Percentiles rank a stretch among this genome's conserved stretches.
phyloP scores from a whole-genome alignment of 2,888 invertebrate species.

The Lomographa bimaculata region DNA sequence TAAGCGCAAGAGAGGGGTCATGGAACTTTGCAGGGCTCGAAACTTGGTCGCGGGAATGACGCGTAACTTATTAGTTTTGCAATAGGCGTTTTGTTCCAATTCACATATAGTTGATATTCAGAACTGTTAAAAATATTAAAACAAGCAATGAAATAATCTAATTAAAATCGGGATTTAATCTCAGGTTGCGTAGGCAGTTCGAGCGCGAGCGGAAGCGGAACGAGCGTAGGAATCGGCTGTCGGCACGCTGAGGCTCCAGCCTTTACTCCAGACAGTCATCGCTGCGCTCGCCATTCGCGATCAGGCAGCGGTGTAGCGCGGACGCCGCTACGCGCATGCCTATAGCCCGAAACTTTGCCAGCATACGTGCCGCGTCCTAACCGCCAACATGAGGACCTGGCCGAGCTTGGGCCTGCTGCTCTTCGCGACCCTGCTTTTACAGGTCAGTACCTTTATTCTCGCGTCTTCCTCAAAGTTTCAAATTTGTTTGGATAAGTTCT shows the following conservation, averaged over 20 bases:
- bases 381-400: slow-evolving; percentile 61
- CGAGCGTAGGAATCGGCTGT: background rate
- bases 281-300: slow-evolving; percentile 58
- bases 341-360: slow-evolving; percentile 54
- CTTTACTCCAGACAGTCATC: background rate
- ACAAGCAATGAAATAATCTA: too few relatives aligned
- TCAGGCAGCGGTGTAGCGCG: slow-evolving; percentile 65
- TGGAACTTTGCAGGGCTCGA: slow-evolving; percentile 67
- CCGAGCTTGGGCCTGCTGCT: slow-evolving; percentile 56
- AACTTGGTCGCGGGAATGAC: slow-evolving; percentile 39
- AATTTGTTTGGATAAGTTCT: slow-evolving; percentile 1
- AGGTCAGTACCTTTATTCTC: slow-evolving; percentile 42
- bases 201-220: slow-evolving; percentile 4
- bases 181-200: slow-evolving; percentile 44
- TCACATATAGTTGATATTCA: too few relatives aligned
- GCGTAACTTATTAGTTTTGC: too few relatives aligned
- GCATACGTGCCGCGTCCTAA: slow-evolving; percentile 44
- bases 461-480: slow-evolving; percentile 11
- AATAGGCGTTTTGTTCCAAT: too few relatives aligned
- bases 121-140: too few relatives aligned
- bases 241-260: too few relatives aligned
- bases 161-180: too few relatives aligned
- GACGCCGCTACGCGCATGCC: slow-evolving; percentile 57
- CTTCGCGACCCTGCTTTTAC: slow-evolving; percentile 42
- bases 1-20: slow-evolving; percentile 77